Conservation (phyloP, 1,140 invertebrate genomes). For the Pachyrhynchus sulphureomaculatus region DNA sequence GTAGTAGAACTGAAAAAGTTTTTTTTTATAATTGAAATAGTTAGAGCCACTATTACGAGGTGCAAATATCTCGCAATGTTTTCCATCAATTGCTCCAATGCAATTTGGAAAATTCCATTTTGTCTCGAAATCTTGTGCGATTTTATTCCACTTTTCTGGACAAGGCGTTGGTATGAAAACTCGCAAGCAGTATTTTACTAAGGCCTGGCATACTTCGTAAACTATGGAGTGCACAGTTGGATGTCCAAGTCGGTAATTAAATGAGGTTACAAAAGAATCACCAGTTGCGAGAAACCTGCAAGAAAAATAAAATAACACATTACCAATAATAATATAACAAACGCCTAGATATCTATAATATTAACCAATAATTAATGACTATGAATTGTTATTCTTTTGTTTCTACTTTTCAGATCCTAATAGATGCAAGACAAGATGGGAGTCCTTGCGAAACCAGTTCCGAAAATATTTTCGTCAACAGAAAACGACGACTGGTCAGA, state of each 20-base stretch:
- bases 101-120: conserved; percentile 46
- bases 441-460: too few relatives aligned
- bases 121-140: conserved; percentile 32
- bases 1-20: conserved; percentile 50
- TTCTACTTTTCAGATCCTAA: too few relatives aligned
- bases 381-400: too few relatives aligned
- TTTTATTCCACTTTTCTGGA: neutral
- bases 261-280: too few relatives aligned
- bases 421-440: too few relatives aligned
- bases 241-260: neutral
- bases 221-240: neutral
- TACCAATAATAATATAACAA: too few relatives aligned
- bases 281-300: too few relatives aligned
- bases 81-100: conserved; percentile 52
- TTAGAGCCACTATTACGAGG: conserved; percentile 44
- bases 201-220: neutral
- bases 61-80: conserved; percentile 49
- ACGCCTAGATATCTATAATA: too few relatives aligned
- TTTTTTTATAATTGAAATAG: conserved; percentile 51
- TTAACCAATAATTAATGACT: too few relatives aligned
- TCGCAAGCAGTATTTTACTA: neutral
- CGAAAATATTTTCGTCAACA: too few relatives aligned
- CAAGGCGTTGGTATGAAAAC: neutral
- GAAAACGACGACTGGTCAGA: too few relatives aligned
- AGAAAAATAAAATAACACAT: too few relatives aligned